A percentile compares a stretch with the other conserved stretches of the same genome.
phyloP scores from a whole-genome alignment of 2,113 vertebrate species.

The Sprattus sprattus region DNA sequence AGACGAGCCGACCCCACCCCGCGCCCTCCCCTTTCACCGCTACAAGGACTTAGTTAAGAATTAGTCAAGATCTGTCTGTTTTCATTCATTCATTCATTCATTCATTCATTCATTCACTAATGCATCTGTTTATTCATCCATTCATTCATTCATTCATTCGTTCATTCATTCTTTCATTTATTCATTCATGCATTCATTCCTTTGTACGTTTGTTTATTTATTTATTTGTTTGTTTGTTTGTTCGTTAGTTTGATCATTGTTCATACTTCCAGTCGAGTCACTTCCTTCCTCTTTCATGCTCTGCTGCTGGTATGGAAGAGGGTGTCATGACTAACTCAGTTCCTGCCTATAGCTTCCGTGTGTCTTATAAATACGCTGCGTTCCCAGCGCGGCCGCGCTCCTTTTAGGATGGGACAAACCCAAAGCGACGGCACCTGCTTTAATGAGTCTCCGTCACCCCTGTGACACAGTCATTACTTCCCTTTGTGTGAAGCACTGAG shows the following conservation, averaged over 20 bases:
- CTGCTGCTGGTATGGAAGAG: too few relatives aligned
- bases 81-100: background rate
- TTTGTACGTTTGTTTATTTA: background rate
- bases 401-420: background rate
- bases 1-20: too few relatives aligned
- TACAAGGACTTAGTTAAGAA: too few relatives aligned
- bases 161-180: too few relatives aligned
- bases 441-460: slow-evolving; percentile 29
- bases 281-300: background rate
- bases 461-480: slow-evolving; percentile 23
- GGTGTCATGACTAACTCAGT: too few relatives aligned
- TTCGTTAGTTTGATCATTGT: background rate
- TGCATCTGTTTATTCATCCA: too few relatives aligned
- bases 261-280: background rate
- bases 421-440: slow-evolving; percentile 29
- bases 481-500: slow-evolving; percentile 30
- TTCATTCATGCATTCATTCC: background rate
- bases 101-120: too few relatives aligned
- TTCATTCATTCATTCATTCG: too few relatives aligned
- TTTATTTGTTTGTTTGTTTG: background rate
- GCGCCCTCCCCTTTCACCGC: background rate
- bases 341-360: too few relatives aligned
- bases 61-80: too few relatives aligned
- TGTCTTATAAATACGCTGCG: too few relatives aligned
- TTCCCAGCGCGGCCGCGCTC: background rate